Evolutionary conservation across 2,797 vertebrate species (phyloP), one percentile per base, ranked within the genome.

Genomic region (Distichodus sexfasciatus): DNA sequence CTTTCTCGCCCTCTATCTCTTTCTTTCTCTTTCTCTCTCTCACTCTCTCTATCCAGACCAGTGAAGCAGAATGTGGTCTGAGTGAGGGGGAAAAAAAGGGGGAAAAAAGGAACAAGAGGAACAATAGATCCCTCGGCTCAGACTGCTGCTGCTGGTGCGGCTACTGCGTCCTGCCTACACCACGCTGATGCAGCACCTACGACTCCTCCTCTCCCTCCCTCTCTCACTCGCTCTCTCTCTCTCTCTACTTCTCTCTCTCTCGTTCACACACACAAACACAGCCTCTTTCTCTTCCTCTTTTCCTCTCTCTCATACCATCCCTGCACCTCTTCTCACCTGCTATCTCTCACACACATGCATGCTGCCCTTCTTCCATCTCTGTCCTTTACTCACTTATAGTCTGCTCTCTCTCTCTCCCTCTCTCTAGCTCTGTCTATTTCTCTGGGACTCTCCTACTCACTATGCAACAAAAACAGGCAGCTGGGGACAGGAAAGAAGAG

Each of bases 71-170:
- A 82, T 53, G 31, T 73, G 74, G 57, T 84, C 72, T 79, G 72
- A 69, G 43, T 68, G 57, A 26, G 66, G 69, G 46, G 79, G 80
- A 83, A 87, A 71, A n/a, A 58, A 51, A 43, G 23, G 78, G 80
- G 81, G 85, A 72, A 74, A 83, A 83, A 83, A 84, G 88, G 87
- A 74, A 67, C 59, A 80, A 80, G n/a, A 85, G 90, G 92, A 98
- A 98, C 96, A 98, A 98, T 95, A 93, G 91, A 90, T 83, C 81
- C 75, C 81, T 81, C 47, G 79, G 85, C 86, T 76, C 76, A 65
- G 83, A 81, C 84, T 76, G 79, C 73, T 64, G 46, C 79, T 79
- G 81, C 82, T 84, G 78, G 82, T 81, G 72, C 80, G 76, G 84
- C 62, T 71, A 61, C 83, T 84, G 84, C 75, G 54, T 76, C 74